Conservation (phyloP, 2,888 invertebrate species). For the Oasisia sp. region DNA sequence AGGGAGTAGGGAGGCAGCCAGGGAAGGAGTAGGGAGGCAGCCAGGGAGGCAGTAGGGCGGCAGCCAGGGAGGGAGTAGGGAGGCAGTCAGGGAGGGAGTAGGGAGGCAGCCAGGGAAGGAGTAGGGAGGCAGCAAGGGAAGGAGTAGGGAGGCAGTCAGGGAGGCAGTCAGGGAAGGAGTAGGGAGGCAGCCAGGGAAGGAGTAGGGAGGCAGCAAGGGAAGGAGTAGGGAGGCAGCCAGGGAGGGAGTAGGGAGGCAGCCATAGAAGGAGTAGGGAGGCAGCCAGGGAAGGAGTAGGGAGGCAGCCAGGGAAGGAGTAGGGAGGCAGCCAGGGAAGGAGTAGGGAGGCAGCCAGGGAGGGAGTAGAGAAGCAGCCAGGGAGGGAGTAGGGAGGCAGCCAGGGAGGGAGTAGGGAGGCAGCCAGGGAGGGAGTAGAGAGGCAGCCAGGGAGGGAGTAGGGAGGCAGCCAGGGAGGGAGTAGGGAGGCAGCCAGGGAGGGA, state of each 20-base stretch:
- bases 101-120: background rate
- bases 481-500: background rate
- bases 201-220: background rate
- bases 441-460: background rate
- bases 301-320: background rate
- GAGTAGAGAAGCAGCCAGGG: background rate
- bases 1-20: background rate
- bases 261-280: background rate
- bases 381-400: background rate
- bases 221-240: background rate
- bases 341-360: background rate
- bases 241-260: background rate
- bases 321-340: background rate
- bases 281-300: background rate
- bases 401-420: background rate
- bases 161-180: background rate
- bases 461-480: background rate
- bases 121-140: background rate
- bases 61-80: background rate
- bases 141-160: too few species aligned
- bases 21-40: background rate
- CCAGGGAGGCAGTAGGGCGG: background rate
- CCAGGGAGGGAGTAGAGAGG: background rate
- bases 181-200: background rate
- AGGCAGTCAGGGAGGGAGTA: background rate